phyloP scores from a whole-genome alignment of 2,113 vertebrate species.

The Hippolais icterina region DNA sequence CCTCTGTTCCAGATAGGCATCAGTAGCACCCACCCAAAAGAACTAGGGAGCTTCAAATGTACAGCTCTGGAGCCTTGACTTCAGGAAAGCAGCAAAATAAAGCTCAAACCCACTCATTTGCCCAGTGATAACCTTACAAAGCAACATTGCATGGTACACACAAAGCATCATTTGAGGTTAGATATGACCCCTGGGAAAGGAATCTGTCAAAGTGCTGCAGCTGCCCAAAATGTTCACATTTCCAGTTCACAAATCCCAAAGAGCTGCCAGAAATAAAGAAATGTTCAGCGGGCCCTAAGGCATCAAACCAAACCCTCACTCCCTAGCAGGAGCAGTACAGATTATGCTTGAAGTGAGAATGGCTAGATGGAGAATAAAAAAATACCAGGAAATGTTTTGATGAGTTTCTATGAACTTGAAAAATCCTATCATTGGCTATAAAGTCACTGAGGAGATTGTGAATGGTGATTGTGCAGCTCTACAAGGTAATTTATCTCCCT shows the following conservation, averaged over 20 bases:
- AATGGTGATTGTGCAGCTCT: slow-evolving; percentile 36
- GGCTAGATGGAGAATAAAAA: slow-evolving; percentile 6
- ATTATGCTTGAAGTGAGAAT: slow-evolving; percentile 11
- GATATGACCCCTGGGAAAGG: background rate
- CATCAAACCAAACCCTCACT: slow-evolving; percentile 34
- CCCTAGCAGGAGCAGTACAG: background rate
- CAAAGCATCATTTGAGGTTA: background rate
- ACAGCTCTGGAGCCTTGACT: background rate
- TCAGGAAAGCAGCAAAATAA: background rate
- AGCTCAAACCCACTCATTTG: background rate
- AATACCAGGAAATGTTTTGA: slow-evolving; percentile 51
- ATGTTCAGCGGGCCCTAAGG: background rate
- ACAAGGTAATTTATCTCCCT: slow-evolving; percentile 59
- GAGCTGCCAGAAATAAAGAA: slow-evolving; percentile 25
- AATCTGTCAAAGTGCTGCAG: background rate
- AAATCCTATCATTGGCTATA: slow-evolving; percentile 65
- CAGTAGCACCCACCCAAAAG: background rate
- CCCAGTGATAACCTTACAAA: background rate
- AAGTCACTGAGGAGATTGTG: slow-evolving; percentile 55
- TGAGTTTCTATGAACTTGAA: slow-evolving; percentile 70
- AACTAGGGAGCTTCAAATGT: background rate
- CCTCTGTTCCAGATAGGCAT: background rate
- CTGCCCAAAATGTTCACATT: slow-evolving; percentile 16
- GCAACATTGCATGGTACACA: background rate
- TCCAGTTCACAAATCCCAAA: slow-evolving; percentile 45